Evolutionary conservation across 2,797 vertebrate species (phyloP).

Genomic region (Rhinichthys osculus): DNA sequence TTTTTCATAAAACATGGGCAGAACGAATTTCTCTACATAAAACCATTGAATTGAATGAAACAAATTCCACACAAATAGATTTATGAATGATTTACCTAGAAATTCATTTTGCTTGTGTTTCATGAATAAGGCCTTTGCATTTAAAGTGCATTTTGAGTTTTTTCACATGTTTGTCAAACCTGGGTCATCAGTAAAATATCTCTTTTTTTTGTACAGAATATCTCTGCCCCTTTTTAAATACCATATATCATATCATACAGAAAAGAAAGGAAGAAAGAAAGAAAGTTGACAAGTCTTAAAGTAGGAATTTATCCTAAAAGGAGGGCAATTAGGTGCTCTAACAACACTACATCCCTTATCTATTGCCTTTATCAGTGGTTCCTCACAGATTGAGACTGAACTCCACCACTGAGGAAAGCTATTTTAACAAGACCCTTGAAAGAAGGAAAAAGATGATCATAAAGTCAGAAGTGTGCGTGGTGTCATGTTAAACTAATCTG

Average conservation of each 20-base stretch:
- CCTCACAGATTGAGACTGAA: constrained; percentile 44
- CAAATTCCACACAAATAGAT: background rate
- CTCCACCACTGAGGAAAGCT: constrained; percentile 12
- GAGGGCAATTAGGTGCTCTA: constrained; percentile 51
- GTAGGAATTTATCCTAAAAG: constrained; percentile 50
- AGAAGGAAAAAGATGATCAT: constrained; percentile 45
- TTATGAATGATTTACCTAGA: background rate
- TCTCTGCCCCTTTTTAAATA: constrained; percentile 67
- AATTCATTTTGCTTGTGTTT: background rate
- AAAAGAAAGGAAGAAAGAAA: constrained; percentile 42
- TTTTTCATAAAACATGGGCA: background rate
- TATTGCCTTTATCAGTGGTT: constrained; percentile 51
- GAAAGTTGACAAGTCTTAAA: constrained; percentile 44
- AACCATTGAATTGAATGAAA: background rate
- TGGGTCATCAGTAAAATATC: constrained; percentile 71
- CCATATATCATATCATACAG: constrained; percentile 66
- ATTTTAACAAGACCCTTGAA: constrained; percentile 43
- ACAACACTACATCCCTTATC: constrained; percentile 50
- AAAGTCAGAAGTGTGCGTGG: constrained; percentile 48
- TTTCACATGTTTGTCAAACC: constrained; percentile 31
- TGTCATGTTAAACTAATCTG: constrained; percentile 55
- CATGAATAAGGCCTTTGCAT: background rate
- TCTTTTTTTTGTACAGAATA: constrained; percentile 74
- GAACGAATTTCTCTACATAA: background rate
- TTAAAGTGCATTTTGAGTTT: constrained; percentile 39